A percentile compares a stretch with the other conserved stretches of the same genome.
These are phyloP conservation scores for Oriolus oriolus DNA, from an alignment of 2,113 vertebrate species.

Conservation along the genomic window DNA sequence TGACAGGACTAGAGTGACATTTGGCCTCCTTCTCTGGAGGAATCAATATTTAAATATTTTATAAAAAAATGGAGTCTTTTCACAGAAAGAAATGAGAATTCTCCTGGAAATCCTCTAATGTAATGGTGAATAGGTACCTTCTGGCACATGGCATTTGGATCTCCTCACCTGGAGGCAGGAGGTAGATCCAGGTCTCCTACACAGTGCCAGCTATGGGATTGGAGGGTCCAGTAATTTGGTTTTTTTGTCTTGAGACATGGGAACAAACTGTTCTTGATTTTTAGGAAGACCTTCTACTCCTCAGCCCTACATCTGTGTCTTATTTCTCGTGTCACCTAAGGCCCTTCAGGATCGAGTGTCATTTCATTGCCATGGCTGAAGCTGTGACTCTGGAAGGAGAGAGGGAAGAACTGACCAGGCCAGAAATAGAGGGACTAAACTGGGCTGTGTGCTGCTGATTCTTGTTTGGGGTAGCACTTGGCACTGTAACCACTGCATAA, in stretches of 20 bases:
- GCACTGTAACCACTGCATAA: not conserved
- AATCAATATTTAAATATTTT: not conserved
- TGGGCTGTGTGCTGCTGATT: not conserved
- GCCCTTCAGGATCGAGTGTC: not conserved
- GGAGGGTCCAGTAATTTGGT: not conserved
- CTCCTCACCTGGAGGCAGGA: fast-evolving
- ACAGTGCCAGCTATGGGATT: not conserved
- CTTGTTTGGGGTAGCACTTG: not conserved
- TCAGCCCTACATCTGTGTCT: not conserved
- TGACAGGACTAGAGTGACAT: not conserved
- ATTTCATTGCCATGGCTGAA: not conserved
- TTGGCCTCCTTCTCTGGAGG: not conserved
- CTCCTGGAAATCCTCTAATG: not conserved
- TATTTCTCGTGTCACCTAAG: not conserved
- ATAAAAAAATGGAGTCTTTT: not conserved
- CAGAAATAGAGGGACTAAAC: not conserved
- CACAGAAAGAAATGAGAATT: not conserved
- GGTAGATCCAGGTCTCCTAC: not conserved
- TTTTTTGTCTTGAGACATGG: not conserved
- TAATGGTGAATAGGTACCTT: not conserved
- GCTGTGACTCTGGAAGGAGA: not conserved
- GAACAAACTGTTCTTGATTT: not conserved
- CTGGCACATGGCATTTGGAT: not conserved
- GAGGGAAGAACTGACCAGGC: not conserved
- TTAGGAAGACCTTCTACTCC: not conserved